These are phyloP conservation scores for Siniperca undulata DNA, from an alignment of 2,797 vertebrate species.

Conservation along the genomic window DNA sequence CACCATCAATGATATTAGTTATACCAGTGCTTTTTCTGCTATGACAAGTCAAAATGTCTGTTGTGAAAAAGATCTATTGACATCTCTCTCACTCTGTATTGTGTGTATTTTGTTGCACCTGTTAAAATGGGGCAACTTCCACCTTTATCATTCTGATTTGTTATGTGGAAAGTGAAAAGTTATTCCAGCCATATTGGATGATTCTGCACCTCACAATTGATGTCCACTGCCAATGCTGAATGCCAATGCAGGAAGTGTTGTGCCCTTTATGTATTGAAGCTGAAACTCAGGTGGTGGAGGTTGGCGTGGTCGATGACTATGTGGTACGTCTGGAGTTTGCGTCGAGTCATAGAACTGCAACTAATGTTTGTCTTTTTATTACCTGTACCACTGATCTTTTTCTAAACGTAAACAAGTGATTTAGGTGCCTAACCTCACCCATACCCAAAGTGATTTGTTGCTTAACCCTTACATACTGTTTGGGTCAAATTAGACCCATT, in stretches of 20 bases:
- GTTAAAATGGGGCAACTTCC: not conserved
- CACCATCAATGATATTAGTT: not conserved
- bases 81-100: not conserved
- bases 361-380: not conserved
- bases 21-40: not conserved
- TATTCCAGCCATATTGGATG: constrained; percentile 7
- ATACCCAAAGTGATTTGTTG: not conserved
- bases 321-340: not conserved
- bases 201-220: constrained; percentile 6
- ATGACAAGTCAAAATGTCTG: not conserved
- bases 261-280: not conserved
- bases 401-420: not conserved
- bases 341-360: not conserved
- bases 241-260: not conserved
- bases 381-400: not conserved
- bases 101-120: not conserved
- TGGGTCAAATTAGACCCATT: no score
- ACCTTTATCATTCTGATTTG: constrained; percentile 18
- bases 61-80: not conserved
- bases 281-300: not conserved
- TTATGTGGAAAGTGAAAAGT: not conserved
- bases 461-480: no score
- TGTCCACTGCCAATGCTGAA: not conserved
- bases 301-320: no score
- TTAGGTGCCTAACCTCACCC: not conserved